Base-by-base conservation (phyloP, 1,140 invertebrate genomes). In the Gerris buenoi region DNA sequence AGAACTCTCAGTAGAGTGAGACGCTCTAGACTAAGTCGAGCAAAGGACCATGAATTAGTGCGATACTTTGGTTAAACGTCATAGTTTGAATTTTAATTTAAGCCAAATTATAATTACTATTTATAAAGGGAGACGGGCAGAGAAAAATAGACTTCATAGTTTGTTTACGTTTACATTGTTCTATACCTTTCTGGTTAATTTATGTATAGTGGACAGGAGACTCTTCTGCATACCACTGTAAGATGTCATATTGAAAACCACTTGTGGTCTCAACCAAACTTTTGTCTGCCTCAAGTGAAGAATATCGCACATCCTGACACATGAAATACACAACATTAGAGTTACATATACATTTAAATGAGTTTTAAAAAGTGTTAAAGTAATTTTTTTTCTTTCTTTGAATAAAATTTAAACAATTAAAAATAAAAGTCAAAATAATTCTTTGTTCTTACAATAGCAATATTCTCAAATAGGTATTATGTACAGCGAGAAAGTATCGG, bases 271-370 rank as follows among this genome's bases (percentile, higher is more conserved):
- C 46, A 85, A 72, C 70, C 83, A 77, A 1, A 86, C 68, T 70
- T 86, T 83, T 70, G 83, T 83, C 68, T 85, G 84, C 23, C 86
- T 79, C 72, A 81, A 82, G 70, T 88, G 86, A 63, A 88, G 80
- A 13, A 88, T 85, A 63, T 87, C 83, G 70, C 86, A 87, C 84
- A 88, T 84, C 70, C 86, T 87, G 69, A 29, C 78, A 76, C 15
- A 10, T 18, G 18, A 46, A 46, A 46, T n/a, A n/a, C n/a, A n/a
- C n/a, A n/a, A n/a, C n/a, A n/a, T n/a, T n/a, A n/a, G n/a, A n/a
- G n/a, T n/a, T n/a, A n/a, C n/a, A n/a, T n/a, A n/a, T n/a, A n/a
- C n/a, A n/a, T n/a, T n/a, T n/a, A n/a, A n/a, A n/a, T n/a, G n/a
- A n/a, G n/a, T n/a, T n/a, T n/a, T n/a, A n/a, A n/a, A n/a, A n/a